Evolutionary conservation across 2,797 vertebrate genomes (phyloP).

Genomic region (Distichodus sexfasciatus): DNA sequence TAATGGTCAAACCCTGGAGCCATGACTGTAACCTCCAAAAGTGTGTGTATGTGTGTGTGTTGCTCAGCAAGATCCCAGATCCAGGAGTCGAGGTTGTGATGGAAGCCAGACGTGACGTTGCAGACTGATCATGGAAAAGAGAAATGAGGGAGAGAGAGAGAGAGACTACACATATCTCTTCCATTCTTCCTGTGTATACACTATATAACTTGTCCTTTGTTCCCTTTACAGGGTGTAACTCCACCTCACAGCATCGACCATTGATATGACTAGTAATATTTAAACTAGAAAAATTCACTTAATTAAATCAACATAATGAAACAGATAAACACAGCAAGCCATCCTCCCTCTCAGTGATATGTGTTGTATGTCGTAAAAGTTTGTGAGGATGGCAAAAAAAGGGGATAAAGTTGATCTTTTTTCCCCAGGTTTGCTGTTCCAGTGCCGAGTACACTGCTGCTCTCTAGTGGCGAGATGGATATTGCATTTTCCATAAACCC

Average conservation of each 20-base stretch:
- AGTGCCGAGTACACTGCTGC: conserved; percentile 61
- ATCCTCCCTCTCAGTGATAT: conserved; percentile 40
- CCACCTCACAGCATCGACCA: conserved; percentile 29
- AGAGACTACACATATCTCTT: conserved; percentile 32
- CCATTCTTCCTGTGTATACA: conserved; percentile 59
- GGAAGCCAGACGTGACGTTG: conserved; percentile 72
- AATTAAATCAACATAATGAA: no score
- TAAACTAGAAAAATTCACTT: no score
- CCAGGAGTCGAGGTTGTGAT: conserved; percentile 60
- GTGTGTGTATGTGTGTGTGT: no score
- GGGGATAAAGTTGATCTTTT: no score
- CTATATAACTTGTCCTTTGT: conserved; percentile 62
- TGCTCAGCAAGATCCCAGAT: no score
- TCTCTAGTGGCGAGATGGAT: conserved; percentile 65
- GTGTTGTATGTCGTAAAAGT: conserved; percentile 36
- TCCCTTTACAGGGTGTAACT: conserved; percentile 64
- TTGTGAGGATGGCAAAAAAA: not conserved
- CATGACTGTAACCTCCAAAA: no score
- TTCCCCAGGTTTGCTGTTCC: no score
- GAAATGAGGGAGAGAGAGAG: not conserved
- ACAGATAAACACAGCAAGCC: no score
- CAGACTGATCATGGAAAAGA: conserved; percentile 65
- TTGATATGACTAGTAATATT: no score
- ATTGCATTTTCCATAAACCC: not conserved
- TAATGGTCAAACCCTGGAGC: no score